Evolutionary conservation across 2,888 invertebrate species (phyloP).

Genomic region (Lasioglossum pauxillum): DNA sequence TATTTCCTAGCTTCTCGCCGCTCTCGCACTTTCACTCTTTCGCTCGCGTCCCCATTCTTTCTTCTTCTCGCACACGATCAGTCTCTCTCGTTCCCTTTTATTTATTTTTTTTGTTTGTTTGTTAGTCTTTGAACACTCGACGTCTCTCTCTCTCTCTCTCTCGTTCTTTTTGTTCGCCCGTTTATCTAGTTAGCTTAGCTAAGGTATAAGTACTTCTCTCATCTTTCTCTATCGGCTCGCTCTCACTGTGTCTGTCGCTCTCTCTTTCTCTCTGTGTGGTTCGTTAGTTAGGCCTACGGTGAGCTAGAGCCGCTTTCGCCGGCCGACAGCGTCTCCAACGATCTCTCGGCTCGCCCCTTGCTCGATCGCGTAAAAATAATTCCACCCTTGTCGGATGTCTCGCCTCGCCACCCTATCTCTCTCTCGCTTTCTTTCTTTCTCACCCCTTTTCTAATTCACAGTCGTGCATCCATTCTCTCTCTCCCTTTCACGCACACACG

Average conservation of each 20-base stretch:
- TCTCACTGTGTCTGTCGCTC: background rate
- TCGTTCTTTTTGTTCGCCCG: conserved; percentile 70
- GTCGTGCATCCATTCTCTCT: background rate
- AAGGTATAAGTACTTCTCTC: conserved; percentile 79
- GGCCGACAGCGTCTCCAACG: conserved; percentile 30
- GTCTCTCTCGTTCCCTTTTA: conserved; percentile 52
- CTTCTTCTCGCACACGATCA: conserved; percentile 44
- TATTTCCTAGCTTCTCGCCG: conserved; percentile 32
- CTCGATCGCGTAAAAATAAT: conserved; percentile 60
- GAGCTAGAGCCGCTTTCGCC: conserved; percentile 79
- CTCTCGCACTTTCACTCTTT: conserved; percentile 29
- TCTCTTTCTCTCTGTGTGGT: background rate
- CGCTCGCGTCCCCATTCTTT: conserved; percentile 21
- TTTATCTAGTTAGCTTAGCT: conserved; percentile 79
- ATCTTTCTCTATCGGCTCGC: conserved; percentile 23
- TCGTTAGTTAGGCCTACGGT: conserved; percentile 83
- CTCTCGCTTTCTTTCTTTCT: background rate
- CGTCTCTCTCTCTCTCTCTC: conserved; percentile 56
- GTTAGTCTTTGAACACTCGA: conserved; percentile 49
- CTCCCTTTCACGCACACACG: background rate
- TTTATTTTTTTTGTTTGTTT: conserved; percentile 36
- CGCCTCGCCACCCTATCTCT: background rate
- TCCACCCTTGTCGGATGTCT: conserved; percentile 23
- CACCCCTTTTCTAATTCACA: background rate
- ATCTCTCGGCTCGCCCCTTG: background rate